A percentile compares a stretch with the other conserved stretches of the same genome.
These are phyloP conservation scores for Holacanthella duospinosa DNA, from an alignment of 2,888 invertebrate species.

Conservation along the genomic window DNA sequence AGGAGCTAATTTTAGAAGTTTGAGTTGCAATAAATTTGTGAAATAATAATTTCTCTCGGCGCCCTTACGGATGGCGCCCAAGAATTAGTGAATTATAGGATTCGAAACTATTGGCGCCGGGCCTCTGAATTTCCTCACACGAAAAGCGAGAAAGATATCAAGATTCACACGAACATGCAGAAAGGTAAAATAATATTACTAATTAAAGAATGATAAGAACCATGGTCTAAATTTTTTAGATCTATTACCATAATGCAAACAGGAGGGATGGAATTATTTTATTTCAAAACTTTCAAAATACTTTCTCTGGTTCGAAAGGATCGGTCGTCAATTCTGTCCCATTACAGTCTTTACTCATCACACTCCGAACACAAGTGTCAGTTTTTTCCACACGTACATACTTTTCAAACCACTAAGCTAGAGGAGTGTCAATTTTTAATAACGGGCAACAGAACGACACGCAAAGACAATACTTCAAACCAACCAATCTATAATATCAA, in stretches of 20 bases:
- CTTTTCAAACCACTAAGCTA: background rate
- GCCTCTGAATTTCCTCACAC: background rate
- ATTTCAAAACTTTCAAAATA: background rate
- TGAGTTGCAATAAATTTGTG: too few species aligned
- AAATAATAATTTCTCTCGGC: too few species aligned
- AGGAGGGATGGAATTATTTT: background rate
- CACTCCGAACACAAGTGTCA: background rate
- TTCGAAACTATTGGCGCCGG: too few species aligned
- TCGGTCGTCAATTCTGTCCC: background rate
- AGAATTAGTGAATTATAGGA: too few species aligned
- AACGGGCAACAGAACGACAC: background rate
- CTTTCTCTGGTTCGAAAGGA: background rate
- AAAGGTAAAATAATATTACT: conserved; percentile 1
- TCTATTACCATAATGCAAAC: conserved; percentile 1
- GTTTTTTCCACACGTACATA: background rate
- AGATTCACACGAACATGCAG: background rate
- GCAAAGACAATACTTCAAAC: too few species aligned
- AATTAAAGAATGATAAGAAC: background rate
- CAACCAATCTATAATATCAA: too few species aligned
- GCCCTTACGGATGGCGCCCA: too few species aligned
- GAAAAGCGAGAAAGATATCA: background rate
- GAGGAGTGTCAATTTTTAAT: background rate
- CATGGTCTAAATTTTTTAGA: background rate
- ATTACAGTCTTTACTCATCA: background rate
- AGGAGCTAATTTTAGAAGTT: too few species aligned